Percentiles rank a stretch among this genome's conserved stretches.
Conservation (phyloP, 2,797 vertebrate genomes). For the Sus cebifrons region DNA sequence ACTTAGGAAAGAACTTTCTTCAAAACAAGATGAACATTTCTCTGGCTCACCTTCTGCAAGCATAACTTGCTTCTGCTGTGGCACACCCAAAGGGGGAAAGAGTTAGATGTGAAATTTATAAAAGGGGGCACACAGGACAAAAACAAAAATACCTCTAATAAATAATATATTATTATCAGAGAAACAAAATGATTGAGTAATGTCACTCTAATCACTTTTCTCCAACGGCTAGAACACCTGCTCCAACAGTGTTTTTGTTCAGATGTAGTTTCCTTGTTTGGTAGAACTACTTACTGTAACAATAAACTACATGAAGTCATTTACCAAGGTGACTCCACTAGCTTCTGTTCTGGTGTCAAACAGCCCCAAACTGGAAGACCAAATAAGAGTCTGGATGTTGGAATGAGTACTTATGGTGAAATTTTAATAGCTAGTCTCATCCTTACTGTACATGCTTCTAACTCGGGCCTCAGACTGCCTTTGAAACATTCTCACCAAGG, state of each 20-base stretch:
- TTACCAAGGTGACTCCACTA: constrained; percentile 71
- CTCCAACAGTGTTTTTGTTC: constrained; percentile 59
- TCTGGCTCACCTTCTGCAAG: constrained; percentile 48
- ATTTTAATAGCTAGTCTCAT: not conserved
- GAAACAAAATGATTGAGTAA: constrained; percentile 80
- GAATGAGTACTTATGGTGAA: not conserved
- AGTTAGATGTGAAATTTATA: constrained; percentile 64
- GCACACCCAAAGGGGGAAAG: constrained; percentile 49
- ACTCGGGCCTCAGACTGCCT: not conserved
- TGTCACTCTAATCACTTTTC: constrained; percentile 78
- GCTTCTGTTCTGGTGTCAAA: constrained; percentile 18
- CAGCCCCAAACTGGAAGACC: not conserved
- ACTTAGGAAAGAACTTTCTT: constrained; percentile 24
- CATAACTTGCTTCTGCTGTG: not conserved
- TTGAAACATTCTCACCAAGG: constrained; percentile 32
- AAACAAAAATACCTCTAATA: constrained; percentile 83
- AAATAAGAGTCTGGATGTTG: not conserved
- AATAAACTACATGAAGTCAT: constrained; percentile 70
- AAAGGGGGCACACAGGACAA: constrained; percentile 70
- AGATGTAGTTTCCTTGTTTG: constrained; percentile 56
- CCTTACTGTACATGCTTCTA: not conserved
- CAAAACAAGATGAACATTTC: constrained; percentile 75
- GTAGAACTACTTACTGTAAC: constrained; percentile 43
- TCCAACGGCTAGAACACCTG: constrained; percentile 73
- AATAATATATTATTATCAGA: constrained; percentile 85